Evolutionary conservation across 2,797 vertebrate species (phyloP).

Genomic region (Podarcis siculus): DNA sequence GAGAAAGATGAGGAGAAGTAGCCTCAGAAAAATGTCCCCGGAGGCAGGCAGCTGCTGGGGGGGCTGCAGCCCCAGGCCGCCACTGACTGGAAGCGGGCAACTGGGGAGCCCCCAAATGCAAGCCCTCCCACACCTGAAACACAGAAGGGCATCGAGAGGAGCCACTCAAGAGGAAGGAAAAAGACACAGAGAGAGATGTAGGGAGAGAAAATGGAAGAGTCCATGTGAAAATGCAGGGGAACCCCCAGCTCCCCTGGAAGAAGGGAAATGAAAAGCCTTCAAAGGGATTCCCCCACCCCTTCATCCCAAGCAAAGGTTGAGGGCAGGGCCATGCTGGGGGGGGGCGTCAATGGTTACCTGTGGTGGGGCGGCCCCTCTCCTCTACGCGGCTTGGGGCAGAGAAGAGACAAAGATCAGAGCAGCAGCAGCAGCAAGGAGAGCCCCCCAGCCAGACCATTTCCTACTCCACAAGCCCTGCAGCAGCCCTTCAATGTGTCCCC

Average conservation of each 20-base stretch:
- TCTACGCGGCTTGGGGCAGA: constrained; percentile 77
- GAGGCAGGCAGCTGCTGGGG: not conserved
- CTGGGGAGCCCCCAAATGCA: constrained; percentile 2
- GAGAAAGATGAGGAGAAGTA: not conserved
- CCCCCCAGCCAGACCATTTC: constrained; percentile 36
- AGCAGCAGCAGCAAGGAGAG: not conserved
- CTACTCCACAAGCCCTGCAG: not conserved
- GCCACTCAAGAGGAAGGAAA: fast-evolving
- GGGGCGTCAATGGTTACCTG: constrained; percentile 66
- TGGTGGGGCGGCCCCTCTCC: constrained; percentile 79
- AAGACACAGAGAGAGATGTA: not conserved
- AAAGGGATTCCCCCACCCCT: too few species aligned
- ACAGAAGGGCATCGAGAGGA: not conserved
- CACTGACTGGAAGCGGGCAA: constrained; percentile 12
- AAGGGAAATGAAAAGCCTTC: not conserved
- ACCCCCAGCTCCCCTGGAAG: not conserved
- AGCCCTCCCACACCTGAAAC: constrained; percentile 49
- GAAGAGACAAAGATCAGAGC: constrained; percentile 41
- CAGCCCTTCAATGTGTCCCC: too few species aligned
- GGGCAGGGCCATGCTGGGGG: not conserved
- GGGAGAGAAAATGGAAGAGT: too few species aligned
- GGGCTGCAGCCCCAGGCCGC: not conserved
- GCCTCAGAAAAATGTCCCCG: constrained; percentile 22
- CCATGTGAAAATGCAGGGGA: too few species aligned
- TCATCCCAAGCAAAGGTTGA: too few species aligned